Base-by-base conservation (phyloP, 1,140 invertebrate species). In the Cydia amplana region DNA sequence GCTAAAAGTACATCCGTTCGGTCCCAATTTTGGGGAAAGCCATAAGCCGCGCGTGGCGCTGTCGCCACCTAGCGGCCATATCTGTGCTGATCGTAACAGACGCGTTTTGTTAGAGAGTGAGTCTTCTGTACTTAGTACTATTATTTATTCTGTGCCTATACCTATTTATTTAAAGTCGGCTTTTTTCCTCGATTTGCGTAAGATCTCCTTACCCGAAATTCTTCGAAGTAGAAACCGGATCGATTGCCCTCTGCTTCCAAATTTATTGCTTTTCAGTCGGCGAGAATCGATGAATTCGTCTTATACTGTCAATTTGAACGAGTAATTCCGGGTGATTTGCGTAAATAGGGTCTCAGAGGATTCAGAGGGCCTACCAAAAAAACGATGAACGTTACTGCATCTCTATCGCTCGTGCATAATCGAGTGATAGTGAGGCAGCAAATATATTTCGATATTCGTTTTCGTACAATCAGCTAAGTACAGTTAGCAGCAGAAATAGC, bases 261-360 rank as follows among this genome's bases (percentile, higher is more conserved):
- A 60, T 60, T 60, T 60, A 60, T 60, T n/a, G 55, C 20, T 20
- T 60, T n/a, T n/a, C 9, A 20, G 20, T 4, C 18, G 55, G 4
- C 55, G 18, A 20, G 55, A 60, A 23, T 60, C 9, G 18, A 60
- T 23, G 55, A 23, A 60, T 60, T 60, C 55, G 55, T 60, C n/a
- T 60, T n/a, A 23, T 60, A 60, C 20, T 23, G 55, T 23, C 55
- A 23, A 60, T 60, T 60, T 60, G 20, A 60, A 60, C 55, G 20
- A 23, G 55, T 60, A 60, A 60, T 60, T 23, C 20, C 1, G 20
- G 3, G 20, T 60, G 55, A 60, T 60, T 60, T 60, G 55, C 23
- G 55, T 60, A 60, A 60, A 60, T 60, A 60, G 18, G 55, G 23
- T 23, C 20, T 20, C n/a, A 23, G 55, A 60, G 9, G 2, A 23